phyloP scores from a whole-genome alignment of 2,797 vertebrate genomes.

The Alectoris magna region DNA sequence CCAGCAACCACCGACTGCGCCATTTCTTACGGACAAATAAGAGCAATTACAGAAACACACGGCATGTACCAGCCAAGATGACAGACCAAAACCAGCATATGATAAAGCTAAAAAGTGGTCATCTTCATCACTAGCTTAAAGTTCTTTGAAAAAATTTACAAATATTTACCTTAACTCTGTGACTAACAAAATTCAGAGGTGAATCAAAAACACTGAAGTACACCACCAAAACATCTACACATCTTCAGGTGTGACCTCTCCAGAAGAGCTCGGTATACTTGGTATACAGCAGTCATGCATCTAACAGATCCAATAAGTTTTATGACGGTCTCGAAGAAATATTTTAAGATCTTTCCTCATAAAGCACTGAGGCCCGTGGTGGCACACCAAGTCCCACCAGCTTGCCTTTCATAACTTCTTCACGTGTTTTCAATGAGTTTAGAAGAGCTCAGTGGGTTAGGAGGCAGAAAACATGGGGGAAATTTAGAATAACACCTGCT shows the following conservation, averaged over 20 bases:
- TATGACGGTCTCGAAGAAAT: background rate
- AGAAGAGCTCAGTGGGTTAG: background rate
- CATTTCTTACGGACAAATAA: background rate
- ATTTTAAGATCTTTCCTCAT: background rate
- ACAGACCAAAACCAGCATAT: background rate
- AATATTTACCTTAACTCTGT: fast-evolving
- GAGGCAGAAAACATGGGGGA: background rate
- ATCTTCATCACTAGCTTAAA: background rate
- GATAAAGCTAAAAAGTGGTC: background rate
- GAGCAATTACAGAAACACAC: background rate
- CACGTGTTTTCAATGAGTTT: background rate
- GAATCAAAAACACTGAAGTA: fast-evolving
- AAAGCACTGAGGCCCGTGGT: fast-evolving
- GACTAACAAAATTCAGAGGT: background rate
- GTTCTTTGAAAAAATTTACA: background rate
- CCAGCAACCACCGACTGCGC: background rate
- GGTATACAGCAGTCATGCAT: fast-evolving
- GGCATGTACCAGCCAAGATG: background rate
- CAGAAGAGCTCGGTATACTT: background rate
- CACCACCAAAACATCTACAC: background rate
- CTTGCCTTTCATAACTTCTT: background rate
- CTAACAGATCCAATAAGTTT: background rate
- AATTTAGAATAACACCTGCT: background rate
- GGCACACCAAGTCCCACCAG: background rate
- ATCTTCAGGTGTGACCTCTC: background rate